Percentiles rank a stretch among this genome's conserved stretches.
Conservation (phyloP, 2,797 vertebrate genomes). For the Syndactyla subalaris region DNA sequence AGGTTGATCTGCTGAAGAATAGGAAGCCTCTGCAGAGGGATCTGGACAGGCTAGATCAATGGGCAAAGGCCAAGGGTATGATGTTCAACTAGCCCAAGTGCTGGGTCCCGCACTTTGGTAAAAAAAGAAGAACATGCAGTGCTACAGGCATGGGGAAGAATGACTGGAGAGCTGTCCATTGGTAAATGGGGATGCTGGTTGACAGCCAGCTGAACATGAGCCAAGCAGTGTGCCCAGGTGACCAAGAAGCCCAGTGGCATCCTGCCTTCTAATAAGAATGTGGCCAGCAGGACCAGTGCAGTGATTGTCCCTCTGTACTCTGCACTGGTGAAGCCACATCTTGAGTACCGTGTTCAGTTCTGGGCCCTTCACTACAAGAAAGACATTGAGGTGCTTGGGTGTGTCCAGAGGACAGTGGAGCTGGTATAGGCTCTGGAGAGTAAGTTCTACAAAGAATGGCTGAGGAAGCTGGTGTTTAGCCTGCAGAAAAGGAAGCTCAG, state of each 20-base stretch:
- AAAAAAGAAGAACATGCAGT: background rate
- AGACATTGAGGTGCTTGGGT: background rate
- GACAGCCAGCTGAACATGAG: background rate
- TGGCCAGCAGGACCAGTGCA: background rate
- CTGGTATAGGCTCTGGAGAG: background rate
- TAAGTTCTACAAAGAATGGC: background rate
- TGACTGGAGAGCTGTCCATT: background rate
- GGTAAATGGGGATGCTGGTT: background rate
- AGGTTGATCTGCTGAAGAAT: background rate
- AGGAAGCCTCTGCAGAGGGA: background rate
- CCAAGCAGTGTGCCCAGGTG: background rate
- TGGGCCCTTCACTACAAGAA: background rate
- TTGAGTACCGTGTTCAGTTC: background rate
- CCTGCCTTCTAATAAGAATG: background rate
- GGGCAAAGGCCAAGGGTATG: background rate
- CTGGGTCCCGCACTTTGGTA: background rate
- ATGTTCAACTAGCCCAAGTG: background rate
- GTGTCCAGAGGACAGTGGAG: fast-evolving
- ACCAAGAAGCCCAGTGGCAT: background rate
- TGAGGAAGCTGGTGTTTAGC: background rate
- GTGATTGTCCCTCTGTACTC: fast-evolving
- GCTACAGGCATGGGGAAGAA: background rate
- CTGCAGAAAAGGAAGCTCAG: background rate
- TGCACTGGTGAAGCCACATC: fast-evolving
- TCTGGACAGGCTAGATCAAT: background rate